Evolutionary conservation across 2,888 invertebrate species (phyloP).

Genomic region (Melanophora roralis): DNA sequence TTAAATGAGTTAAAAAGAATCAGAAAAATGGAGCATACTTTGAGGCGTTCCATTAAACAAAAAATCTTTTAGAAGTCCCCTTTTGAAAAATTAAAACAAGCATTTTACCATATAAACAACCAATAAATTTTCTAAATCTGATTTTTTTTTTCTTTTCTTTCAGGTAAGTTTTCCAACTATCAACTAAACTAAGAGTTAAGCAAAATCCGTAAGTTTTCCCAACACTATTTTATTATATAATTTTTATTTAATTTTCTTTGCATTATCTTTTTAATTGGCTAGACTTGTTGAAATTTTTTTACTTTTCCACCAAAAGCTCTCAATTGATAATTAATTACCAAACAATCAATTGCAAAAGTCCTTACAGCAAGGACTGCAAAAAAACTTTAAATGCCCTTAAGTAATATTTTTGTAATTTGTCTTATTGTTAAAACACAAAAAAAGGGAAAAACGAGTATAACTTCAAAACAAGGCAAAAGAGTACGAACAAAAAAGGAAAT

Average conservation of each 20-base stretch:
- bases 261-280: constrained; percentile 42
- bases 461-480: neutral
- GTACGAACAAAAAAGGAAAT: neutral
- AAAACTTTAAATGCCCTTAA: constrained; percentile 50
- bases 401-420: constrained; percentile 60
- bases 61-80: too few species aligned
- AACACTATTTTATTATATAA: constrained; percentile 40
- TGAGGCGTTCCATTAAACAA: neutral
- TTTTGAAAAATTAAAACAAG: neutral
- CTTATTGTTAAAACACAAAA: constrained; percentile 32
- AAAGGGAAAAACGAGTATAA: neutral
- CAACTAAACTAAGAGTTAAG: constrained; percentile 1
- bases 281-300: constrained; percentile 48
- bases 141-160: constrained; percentile 23
- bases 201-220: constrained; percentile 45
- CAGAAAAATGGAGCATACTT: neutral
- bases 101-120: neutral
- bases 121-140: neutral
- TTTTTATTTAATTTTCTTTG: neutral
- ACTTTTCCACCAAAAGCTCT: constrained; percentile 43
- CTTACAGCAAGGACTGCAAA: neutral
- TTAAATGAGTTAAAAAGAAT: too few species aligned
- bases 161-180: constrained; percentile 50
- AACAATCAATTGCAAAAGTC: constrained; percentile 72
- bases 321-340: constrained; percentile 76